phyloP scores from a whole-genome alignment of 2,888 invertebrate genomes.

The Drosophila birchii region DNA sequence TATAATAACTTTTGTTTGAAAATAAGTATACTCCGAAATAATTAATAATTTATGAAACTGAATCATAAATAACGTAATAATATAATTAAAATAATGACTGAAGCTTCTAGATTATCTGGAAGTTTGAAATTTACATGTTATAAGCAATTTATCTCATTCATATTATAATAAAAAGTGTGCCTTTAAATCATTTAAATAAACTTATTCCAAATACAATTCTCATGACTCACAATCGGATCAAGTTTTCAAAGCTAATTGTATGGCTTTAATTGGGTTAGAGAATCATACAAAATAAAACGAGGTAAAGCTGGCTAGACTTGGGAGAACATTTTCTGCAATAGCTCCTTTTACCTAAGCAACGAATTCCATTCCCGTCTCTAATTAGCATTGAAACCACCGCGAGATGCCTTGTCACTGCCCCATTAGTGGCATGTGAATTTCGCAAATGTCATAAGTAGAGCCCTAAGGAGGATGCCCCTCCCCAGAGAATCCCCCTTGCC shows the following conservation, averaged over 20 bases:
- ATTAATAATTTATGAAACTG: no score
- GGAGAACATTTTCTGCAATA: slow-evolving; percentile 12
- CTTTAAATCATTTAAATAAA: neutral
- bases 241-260: neutral
- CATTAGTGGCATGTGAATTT: slow-evolving; percentile 59
- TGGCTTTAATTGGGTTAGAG: neutral
- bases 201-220: neutral
- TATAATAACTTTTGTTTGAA: neutral
- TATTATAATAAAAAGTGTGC: neutral
- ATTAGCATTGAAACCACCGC: slow-evolving; percentile 37
- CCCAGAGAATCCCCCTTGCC: slow-evolving; percentile 6
- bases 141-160: neutral
- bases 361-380: slow-evolving; percentile 23
- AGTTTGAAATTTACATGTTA: no score
- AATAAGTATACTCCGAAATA: no score
- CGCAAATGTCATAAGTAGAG: slow-evolving; percentile 52
- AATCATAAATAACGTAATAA: neutral
- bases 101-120: neutral
- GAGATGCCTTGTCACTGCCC: slow-evolving; percentile 36
- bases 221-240: neutral
- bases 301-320: neutral
- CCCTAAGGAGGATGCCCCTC: slow-evolving; percentile 18
- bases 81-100: neutral
- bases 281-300: neutral
- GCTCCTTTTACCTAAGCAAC: slow-evolving; percentile 6